Conservation (phyloP, 1,140 invertebrate species). For the Cecropterus lyciades region DNA sequence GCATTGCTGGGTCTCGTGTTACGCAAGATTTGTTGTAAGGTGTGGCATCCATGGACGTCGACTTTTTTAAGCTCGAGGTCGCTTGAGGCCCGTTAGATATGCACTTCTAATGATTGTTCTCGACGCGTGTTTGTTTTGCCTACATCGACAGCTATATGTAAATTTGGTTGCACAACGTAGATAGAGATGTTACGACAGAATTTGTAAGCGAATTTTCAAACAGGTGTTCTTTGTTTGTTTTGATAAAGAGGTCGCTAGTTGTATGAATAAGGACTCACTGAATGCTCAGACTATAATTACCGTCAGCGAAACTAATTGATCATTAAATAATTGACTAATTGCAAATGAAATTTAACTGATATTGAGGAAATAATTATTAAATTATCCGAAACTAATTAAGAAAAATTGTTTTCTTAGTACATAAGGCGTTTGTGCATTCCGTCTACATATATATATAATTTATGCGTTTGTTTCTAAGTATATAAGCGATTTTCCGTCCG, state of each 20-base stretch:
- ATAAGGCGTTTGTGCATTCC: slow-evolving; percentile 28
- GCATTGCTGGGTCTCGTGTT: slow-evolving; percentile 35
- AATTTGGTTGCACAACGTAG: slow-evolving; percentile 27
- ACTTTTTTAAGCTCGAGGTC: slow-evolving; percentile 44
- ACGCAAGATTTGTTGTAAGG: slow-evolving; percentile 48
- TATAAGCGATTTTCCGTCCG: slow-evolving; percentile 55
- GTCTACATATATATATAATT: slow-evolving; percentile 41
- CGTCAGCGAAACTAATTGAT: background rate
- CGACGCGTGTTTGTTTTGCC: slow-evolving; percentile 23
- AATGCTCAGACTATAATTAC: too few species aligned
- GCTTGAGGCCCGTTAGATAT: slow-evolving; percentile 49
- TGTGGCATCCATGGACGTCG: slow-evolving; percentile 47
- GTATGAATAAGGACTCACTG: too few species aligned
- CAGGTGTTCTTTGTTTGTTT: slow-evolving; percentile 25
- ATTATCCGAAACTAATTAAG: too few species aligned
- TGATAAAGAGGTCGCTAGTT: slow-evolving; percentile 9
- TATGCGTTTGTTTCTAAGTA: slow-evolving; percentile 37
- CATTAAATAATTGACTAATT: slow-evolving; percentile 8
- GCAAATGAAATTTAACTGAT: slow-evolving; percentile 33
- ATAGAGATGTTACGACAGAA: slow-evolving; percentile 17
- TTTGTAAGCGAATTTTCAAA: slow-evolving; percentile 25
- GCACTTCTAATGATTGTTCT: slow-evolving; percentile 37
- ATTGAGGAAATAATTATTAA: background rate
- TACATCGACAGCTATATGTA: slow-evolving; percentile 30
- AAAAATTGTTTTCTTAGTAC: background rate